Percentiles rank a stretch among this genome's conserved stretches.
Evolutionary conservation across 2,888 invertebrate species (phyloP).

Genomic region (Teleiodes luculella): DNA sequence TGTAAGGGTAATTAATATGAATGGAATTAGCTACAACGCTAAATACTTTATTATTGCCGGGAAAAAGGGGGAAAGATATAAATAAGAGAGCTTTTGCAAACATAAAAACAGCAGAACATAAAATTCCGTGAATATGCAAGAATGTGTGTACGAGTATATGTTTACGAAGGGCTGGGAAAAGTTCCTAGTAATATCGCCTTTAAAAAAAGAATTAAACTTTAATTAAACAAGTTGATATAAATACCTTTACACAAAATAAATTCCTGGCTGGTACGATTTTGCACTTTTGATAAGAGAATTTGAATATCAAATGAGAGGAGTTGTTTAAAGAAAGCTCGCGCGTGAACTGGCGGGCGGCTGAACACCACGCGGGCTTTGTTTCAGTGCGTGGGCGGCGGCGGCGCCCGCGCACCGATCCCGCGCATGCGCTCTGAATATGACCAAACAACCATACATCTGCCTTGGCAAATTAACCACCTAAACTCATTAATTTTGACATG

Average conservation of each 20-base stretch:
- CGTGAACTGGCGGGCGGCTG: constrained; percentile 59
- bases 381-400: constrained; percentile 43
- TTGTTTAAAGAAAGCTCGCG: constrained; percentile 60
- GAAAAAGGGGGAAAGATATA: not conserved
- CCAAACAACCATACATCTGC: constrained; percentile 44
- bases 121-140: too few species aligned
- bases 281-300: constrained; percentile 7
- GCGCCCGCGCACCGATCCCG: constrained; percentile 44
- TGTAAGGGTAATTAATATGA: constrained; percentile 15
- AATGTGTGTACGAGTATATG: too few species aligned
- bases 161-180: too few species aligned
- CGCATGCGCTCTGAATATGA: constrained; percentile 46
- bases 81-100: not conserved
- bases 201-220: not conserved
- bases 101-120: too few species aligned
- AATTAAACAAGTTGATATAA: constrained; percentile 21
- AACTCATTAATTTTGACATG: constrained; percentile 50
- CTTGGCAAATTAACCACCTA: constrained; percentile 58
- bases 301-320: constrained; percentile 29
- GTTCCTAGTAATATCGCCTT: not conserved
- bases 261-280: constrained; percentile 7
- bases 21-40: constrained; percentile 4
- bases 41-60: not conserved
- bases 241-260: constrained; percentile 34
- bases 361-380: too few species aligned